These are phyloP conservation scores for Proteles cristata DNA, from an alignment of 2,113 vertebrate species.

Conservation along the genomic window DNA sequence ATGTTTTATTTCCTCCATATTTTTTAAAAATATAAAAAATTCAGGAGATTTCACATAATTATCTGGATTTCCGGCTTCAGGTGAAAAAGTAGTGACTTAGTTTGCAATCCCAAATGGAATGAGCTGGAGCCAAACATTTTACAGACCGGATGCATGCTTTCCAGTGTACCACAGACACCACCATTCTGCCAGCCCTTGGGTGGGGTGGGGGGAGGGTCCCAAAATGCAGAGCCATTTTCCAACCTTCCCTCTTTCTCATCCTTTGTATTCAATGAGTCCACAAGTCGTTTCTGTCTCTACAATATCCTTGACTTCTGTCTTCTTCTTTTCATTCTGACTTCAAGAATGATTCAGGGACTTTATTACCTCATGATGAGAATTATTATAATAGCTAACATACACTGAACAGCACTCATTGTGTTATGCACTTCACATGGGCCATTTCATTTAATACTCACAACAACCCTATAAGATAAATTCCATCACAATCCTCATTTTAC, in stretches of 20 bases:
- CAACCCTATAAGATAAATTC: neutral
- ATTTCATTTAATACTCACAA: neutral
- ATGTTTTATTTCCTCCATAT: neutral
- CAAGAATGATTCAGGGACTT: neutral
- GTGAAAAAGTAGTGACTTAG: neutral
- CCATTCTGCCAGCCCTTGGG: neutral
- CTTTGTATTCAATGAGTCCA: neutral
- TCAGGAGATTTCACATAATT: neutral
- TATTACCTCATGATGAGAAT: neutral
- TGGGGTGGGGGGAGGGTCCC: neutral
- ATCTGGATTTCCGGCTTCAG: neutral
- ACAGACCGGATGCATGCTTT: neutral
- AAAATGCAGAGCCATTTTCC: neutral
- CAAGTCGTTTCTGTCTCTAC: neutral
- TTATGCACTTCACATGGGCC: neutral
- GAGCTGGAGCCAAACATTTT: neutral
- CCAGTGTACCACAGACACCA: accelerated
- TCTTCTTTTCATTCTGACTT: neutral
- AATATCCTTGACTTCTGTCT: neutral
- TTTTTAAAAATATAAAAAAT: slow-evolving; percentile 16
- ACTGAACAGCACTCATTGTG: neutral
- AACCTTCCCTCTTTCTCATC: neutral
- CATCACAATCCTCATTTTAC: neutral
- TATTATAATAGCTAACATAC: neutral
- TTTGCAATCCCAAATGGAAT: neutral